A percentile compares a stretch with the other conserved stretches of the same genome.
phyloP scores from a whole-genome alignment of 2,113 vertebrate genomes.

The Symphodus melops region DNA sequence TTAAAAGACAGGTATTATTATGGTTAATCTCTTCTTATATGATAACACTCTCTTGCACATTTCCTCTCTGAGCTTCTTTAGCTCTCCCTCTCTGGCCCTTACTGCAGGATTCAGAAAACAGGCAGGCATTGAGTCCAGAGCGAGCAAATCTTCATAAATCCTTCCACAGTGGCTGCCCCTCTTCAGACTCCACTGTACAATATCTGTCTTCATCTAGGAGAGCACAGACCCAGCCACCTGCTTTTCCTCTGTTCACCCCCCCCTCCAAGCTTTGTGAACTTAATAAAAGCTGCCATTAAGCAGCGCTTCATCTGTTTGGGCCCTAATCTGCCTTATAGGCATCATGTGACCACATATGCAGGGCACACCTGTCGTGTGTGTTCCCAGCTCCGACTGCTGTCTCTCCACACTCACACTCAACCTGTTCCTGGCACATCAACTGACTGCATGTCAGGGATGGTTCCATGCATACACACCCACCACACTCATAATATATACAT shows the following conservation, averaged over 20 bases:
- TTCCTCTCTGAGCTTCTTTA: slow-evolving; percentile 40
- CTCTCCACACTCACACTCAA: slow-evolving; percentile 64
- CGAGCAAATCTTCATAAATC: slow-evolving; percentile 74
- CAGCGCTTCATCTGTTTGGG: slow-evolving; percentile 81
- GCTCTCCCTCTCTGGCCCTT: slow-evolving; percentile 46
- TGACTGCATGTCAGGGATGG: slow-evolving; percentile 43
- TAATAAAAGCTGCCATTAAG: slow-evolving; percentile 83
- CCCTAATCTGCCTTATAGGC: slow-evolving; percentile 78
- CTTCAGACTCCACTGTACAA: slow-evolving; percentile 66
- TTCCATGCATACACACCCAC: background rate
- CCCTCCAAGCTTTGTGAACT: slow-evolving; percentile 75
- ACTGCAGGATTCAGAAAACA: slow-evolving; percentile 50
- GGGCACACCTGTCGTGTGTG: slow-evolving; percentile 80
- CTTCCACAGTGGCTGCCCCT: slow-evolving; percentile 61
- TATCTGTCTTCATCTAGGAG: slow-evolving; percentile 73
- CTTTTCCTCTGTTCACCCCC: slow-evolving; percentile 67
- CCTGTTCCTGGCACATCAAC: slow-evolving; percentile 79
- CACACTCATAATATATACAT: slow-evolving; percentile 2
- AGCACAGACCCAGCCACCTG: slow-evolving; percentile 76
- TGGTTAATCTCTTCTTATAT: slow-evolving; percentile 41
- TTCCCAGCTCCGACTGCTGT: slow-evolving; percentile 63
- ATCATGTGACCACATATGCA: slow-evolving; percentile 82
- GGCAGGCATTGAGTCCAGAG: slow-evolving; percentile 52
- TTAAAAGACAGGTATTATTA: slow-evolving; percentile 3
- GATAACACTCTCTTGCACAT: slow-evolving; percentile 42